Base-by-base conservation (phyloP, 2,113 vertebrate genomes). In the Vulpes vulpes region DNA sequence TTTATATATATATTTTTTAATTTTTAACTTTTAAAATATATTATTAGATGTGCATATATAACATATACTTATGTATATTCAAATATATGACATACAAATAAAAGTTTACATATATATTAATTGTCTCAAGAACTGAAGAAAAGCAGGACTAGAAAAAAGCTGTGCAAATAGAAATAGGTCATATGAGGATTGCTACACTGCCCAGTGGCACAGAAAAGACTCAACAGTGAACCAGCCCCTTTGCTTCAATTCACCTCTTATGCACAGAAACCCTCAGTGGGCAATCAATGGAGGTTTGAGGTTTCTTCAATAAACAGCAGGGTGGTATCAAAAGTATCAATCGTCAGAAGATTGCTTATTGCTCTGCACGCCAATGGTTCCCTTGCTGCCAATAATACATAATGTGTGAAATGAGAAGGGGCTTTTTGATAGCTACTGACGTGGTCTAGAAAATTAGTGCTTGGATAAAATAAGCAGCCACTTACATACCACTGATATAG, bases 331-430 rank as follows among this genome's bases (percentile, higher is more conserved):
- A 60, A 96, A 71, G 7, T 93, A 94, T 88, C 94, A 96, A 6
- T 95, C 93, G 81, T 11, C 5, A 49, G n/a, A 85, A 85, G 71
- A 87, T 69, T 92, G 16, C 49, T 90, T 94, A 53, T 78, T 97
- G 78, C n/a, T 94, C 32, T 93, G 27, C 9, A 95, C 35, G 25
- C n/a, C 19, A 23, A 27, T 57, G 25, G 11, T 65, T 59, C 32
- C n/a, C 6, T 30, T 87, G 15, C 32, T 84, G 60, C 73, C 82
- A 94, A n/a, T 83, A 65, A 94, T 15, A 91, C 38, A 86, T 64
- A 89, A 84, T 15, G 11, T 74, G 53, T 62, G 51, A 30, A 94
- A 93, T 84, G 32, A 96, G 67, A 95, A 69, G 20, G 23, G n/a
- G 84, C 38, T 96, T 84, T 49, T 5, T 57, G 62, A 57, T 19